These are phyloP conservation scores for Procambarus virginalis DNA, from an alignment of 1,140 invertebrate genomes.

Conservation along the genomic window DNA sequence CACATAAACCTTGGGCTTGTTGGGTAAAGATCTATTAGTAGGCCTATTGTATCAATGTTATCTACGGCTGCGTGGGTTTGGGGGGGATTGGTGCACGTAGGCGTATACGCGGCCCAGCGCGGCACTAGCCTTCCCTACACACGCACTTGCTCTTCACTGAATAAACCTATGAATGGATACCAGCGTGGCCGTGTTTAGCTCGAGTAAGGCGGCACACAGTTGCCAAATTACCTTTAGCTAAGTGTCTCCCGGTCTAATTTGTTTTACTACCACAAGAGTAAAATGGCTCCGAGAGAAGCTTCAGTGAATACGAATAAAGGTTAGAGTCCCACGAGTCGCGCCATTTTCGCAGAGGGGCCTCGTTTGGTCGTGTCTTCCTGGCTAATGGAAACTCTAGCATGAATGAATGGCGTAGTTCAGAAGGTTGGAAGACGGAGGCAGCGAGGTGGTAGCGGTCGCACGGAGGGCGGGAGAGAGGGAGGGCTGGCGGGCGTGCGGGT, in stretches of 20 bases:
- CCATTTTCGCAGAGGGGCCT: not conserved
- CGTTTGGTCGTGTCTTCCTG: not conserved
- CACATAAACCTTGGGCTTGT: no score
- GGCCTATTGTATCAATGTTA: no score
- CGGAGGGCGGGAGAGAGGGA: not conserved
- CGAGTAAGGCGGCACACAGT: not conserved
- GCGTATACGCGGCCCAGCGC: no score
- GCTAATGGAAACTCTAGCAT: not conserved
- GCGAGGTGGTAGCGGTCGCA: not conserved
- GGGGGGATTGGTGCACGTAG: no score
- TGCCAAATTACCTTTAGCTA: slow-evolving; percentile 27
- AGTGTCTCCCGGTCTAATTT: no score
- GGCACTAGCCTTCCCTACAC: not conserved
- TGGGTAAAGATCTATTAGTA: no score
- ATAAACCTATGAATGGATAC: slow-evolving; percentile 37
- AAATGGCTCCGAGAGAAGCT: not conserved
- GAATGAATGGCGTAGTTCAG: slow-evolving; percentile 61
- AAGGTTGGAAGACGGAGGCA: slow-evolving; percentile 9
- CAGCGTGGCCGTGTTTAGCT: slow-evolving; percentile 2
- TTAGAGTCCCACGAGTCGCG: no score
- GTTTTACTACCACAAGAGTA: not conserved
- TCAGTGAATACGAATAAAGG: not conserved
- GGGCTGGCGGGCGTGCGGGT: not conserved
- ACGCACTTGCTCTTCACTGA: not conserved
- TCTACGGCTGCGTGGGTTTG: no score